Evolutionary conservation across 2,113 vertebrate genomes (phyloP).

Genomic region (Pseudopipra pipra): DNA sequence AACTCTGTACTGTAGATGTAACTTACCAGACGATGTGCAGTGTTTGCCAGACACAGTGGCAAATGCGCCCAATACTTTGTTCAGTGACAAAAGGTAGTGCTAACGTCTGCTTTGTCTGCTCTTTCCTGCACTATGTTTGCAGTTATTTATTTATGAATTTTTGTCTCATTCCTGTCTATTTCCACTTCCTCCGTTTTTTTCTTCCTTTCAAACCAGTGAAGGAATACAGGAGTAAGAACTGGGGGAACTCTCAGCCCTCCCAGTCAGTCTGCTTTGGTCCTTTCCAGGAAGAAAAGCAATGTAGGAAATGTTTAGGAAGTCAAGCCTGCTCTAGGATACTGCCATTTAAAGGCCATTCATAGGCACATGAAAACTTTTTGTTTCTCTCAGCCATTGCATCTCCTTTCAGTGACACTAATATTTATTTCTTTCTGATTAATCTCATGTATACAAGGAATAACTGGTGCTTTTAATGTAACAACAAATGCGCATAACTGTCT

Average conservation of each 20-base stretch:
- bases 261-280: neutral
- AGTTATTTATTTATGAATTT: neutral
- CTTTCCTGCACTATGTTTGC: neutral
- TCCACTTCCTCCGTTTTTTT: neutral
- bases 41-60: neutral
- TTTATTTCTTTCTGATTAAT: neutral
- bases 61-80: rapidly evolving
- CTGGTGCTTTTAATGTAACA: neutral
- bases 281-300: neutral
- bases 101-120: neutral
- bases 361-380: neutral
- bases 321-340: neutral
- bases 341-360: neutral
- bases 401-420: neutral
- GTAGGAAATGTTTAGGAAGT: neutral
- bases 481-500: neutral
- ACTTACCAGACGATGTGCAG: neutral
- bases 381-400: neutral
- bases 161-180: neutral
- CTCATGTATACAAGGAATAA: neutral
- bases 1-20: neutral
- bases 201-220: neutral
- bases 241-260: neutral
- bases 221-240: neutral
- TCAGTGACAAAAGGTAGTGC: neutral